Conservation (phyloP, 2,888 invertebrate species). For the Phrixothrix hirtus region DNA sequence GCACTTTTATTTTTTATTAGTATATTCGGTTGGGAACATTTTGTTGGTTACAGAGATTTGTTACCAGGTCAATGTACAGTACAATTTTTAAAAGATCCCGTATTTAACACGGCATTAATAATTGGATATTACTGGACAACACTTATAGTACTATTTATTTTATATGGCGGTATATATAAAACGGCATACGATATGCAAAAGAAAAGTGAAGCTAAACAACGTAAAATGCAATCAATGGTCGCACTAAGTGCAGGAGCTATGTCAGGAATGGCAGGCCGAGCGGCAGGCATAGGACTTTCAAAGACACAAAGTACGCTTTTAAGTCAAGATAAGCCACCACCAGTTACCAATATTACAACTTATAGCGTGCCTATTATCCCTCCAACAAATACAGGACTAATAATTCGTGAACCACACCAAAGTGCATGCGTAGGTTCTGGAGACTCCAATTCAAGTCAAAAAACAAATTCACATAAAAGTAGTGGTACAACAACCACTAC, state of each 20-base stretch:
- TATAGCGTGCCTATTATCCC: conserved; percentile 52
- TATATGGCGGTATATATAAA: conserved; percentile 97
- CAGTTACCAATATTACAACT: conserved; percentile 56
- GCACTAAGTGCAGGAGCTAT: conserved; percentile 87
- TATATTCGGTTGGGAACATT: conserved; percentile 99
- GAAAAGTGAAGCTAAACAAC: conserved; percentile 93
- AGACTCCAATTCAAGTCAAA: conserved; percentile 66
- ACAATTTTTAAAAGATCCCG: conserved; percentile 95
- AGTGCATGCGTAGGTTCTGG: conserved; percentile 56
- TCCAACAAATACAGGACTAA: conserved; percentile 34
- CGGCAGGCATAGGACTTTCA: conserved; percentile 83
- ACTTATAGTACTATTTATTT: conserved; percentile 87
- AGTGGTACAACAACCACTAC: conserved; percentile 63
- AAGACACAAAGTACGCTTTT: conserved; percentile 73
- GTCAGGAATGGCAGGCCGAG: conserved; percentile 87
- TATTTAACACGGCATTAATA: conserved; percentile 95
- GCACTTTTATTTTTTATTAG: conserved; percentile 95
- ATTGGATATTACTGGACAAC: conserved; percentile 99
- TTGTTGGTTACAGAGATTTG: conserved; percentile 89
- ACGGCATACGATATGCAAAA: conserved; percentile 97
- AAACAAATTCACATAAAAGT: conserved; percentile 63
- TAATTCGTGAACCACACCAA: conserved; percentile 45
- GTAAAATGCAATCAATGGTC: conserved; percentile 95
- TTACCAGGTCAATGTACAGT: conserved; percentile 90
- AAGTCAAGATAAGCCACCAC: conserved; percentile 72